Conservation (phyloP, 2,888 invertebrate species). For the Parochlus steinenii region DNA sequence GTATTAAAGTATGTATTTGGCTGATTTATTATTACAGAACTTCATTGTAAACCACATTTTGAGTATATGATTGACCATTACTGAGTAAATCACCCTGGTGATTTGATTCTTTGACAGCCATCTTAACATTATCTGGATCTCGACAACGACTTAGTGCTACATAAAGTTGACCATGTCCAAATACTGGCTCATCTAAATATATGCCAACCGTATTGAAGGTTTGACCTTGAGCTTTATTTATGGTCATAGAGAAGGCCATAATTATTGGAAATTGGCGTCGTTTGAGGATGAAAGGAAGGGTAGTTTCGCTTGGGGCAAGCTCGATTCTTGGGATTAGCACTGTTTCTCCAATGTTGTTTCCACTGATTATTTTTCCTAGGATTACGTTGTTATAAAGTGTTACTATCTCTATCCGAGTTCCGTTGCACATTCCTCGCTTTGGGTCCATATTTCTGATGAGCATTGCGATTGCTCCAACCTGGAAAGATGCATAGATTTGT, state of each 20-base stretch:
- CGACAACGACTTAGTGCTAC: conserved; percentile 9
- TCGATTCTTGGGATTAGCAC: conserved; percentile 12
- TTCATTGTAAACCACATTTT: no score
- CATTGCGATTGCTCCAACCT: conserved; percentile 15
- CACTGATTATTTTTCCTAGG: conserved; percentile 8
- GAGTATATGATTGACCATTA: no score
- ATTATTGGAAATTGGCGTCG: conserved; percentile 14
- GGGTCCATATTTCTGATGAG: conserved; percentile 15
- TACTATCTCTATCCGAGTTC: conserved; percentile 12
- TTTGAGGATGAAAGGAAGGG: conserved; percentile 11
- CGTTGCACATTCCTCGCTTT: conserved; percentile 14
- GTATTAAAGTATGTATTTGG: no score
- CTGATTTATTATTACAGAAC: no score
- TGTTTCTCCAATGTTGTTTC: conserved; percentile 1
- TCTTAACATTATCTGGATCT: not conserved
- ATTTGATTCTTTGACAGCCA: no score
- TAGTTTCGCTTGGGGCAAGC: conserved; percentile 9
- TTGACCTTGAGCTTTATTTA: conserved; percentile 14
- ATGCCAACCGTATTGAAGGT: conserved; percentile 13
- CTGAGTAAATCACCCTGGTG: no score
- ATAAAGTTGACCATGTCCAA: conserved; percentile 14
- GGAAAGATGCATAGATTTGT: no score
- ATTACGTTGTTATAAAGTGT: conserved; percentile 3
- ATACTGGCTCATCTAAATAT: conserved; percentile 10
- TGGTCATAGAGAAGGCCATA: conserved; percentile 13